Conservation (phyloP, 2,113 vertebrate genomes). For the Pygoscelis antarcticus region DNA sequence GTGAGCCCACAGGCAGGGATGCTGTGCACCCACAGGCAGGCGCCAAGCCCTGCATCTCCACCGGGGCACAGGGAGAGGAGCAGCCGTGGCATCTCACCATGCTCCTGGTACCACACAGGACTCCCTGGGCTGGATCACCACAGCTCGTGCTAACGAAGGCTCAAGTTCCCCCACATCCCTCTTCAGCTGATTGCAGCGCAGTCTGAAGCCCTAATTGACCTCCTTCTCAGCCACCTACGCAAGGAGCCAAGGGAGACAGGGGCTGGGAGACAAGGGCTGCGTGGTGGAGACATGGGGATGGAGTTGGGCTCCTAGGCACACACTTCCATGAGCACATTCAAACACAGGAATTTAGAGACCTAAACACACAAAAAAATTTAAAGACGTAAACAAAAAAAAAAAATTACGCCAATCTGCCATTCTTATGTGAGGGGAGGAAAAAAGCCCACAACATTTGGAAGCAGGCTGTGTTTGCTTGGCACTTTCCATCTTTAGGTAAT, state of each 20-base stretch:
- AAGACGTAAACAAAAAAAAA: background rate
- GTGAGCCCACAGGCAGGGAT: background rate
- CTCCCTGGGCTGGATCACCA: background rate
- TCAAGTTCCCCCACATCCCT: background rate
- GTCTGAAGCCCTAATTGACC: background rate
- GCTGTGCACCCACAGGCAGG: background rate
- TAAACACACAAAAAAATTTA: background rate
- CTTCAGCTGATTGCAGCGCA: background rate
- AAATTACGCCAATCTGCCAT: background rate
- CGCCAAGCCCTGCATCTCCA: background rate
- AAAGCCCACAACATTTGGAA: conserved; percentile 36
- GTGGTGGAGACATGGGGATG: background rate
- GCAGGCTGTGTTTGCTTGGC: conserved; percentile 50
- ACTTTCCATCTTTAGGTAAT: conserved; percentile 51
- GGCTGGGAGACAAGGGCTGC: background rate
- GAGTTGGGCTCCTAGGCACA: background rate
- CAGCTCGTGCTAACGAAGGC: rapidly evolving
- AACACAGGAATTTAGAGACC: background rate
- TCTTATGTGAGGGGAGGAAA: background rate
- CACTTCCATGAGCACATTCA: background rate
- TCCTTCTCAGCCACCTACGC: background rate
- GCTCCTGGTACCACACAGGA: background rate
- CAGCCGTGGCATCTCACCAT: background rate
- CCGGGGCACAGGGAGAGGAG: background rate
- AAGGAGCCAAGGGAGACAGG: rapidly evolving